Conservation (phyloP, 2,888 invertebrate genomes). For the Caenorhabditis sp. region DNA sequence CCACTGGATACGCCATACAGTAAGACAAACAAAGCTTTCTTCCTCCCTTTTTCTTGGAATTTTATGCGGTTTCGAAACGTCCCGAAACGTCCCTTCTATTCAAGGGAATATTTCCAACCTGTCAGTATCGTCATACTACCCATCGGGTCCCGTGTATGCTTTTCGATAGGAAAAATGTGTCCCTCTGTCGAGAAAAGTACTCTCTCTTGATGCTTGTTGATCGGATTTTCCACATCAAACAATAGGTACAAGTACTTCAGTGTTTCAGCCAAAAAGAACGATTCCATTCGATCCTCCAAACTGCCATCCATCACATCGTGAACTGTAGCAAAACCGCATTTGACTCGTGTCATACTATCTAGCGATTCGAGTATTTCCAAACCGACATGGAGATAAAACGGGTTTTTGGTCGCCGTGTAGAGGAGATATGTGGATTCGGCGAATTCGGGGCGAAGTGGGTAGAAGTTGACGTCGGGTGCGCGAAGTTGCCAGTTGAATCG, state of each 20-base stretch:
- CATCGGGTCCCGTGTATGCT: neutral
- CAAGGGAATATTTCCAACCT: too few relatives aligned
- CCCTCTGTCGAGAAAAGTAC: conserved; percentile 77
- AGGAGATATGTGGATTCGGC: conserved; percentile 78
- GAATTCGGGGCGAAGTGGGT: conserved; percentile 77
- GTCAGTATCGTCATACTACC: neutral
- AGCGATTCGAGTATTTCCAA: conserved; percentile 74
- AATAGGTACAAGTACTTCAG: conserved; percentile 78
- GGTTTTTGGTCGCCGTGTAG: conserved; percentile 76
- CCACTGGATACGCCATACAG: too few relatives aligned
- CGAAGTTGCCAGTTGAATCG: conserved; percentile 73
- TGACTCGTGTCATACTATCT: conserved; percentile 65
- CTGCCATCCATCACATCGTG: conserved; percentile 77
- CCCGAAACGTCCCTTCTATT: too few relatives aligned
- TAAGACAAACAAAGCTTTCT: too few relatives aligned
- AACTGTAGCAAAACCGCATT: conserved; percentile 78
- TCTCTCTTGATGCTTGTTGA: conserved; percentile 74
- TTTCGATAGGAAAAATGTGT: conserved; percentile 24
- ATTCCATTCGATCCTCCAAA: conserved; percentile 77
- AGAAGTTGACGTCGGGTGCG: conserved; percentile 76
- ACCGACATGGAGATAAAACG: conserved; percentile 78
- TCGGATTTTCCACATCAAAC: conserved; percentile 77
- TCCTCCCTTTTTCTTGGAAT: too few relatives aligned
- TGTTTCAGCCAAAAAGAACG: conserved; percentile 78
- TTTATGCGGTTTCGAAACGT: too few relatives aligned